Conservation (phyloP, 2,113 vertebrate species). For the Sterrhoptilus dennistouni region DNA sequence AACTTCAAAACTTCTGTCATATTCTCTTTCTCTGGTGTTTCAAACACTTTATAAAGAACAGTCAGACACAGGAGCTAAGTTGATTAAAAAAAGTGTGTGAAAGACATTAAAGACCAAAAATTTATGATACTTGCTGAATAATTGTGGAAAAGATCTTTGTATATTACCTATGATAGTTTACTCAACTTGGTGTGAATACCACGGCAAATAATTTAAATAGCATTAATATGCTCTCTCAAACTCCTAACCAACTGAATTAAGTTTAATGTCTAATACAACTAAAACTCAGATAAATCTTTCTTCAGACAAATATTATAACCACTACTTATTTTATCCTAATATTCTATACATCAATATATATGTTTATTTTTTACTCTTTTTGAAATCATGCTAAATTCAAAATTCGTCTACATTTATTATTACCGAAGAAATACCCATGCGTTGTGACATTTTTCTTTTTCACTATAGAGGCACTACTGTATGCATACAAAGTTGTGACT, state of each 20-base stretch:
- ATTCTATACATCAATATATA: fast-evolving
- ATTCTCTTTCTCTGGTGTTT: background rate
- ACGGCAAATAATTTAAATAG: background rate
- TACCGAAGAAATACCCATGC: background rate
- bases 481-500: background rate
- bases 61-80: background rate
- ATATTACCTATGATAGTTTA: background rate
- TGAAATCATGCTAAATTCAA: background rate
- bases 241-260: background rate
- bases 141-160: background rate
- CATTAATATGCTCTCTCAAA: background rate
- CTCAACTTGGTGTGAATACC: background rate
- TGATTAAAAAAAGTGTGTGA: background rate
- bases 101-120: background rate
- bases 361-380: background rate
- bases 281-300: background rate
- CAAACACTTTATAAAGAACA: background rate
- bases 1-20: conserved; percentile 15
- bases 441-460: background rate
- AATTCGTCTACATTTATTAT: background rate
- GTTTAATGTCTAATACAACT: background rate
- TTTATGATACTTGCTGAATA: background rate
- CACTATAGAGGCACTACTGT: background rate
- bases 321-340: background rate
- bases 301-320: background rate